Conservation (phyloP, 2,797 vertebrate species). For the Notoglanidium macrostoma region DNA sequence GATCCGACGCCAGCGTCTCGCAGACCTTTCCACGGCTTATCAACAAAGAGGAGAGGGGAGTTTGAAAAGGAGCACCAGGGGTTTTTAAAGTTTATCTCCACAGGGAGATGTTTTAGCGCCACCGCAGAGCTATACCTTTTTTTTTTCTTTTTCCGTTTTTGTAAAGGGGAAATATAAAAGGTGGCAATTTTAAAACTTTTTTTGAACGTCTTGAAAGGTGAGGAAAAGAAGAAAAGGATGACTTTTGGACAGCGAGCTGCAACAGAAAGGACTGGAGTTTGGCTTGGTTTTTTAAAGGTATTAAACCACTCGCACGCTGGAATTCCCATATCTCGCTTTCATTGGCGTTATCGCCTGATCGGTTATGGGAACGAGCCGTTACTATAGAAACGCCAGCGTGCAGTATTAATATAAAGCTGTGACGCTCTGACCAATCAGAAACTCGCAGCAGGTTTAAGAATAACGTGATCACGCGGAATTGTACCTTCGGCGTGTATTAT, state of each 20-base stretch:
- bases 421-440: neutral
- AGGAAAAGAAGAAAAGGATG: neutral
- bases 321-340: neutral
- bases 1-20: constrained; percentile 24
- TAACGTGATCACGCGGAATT: neutral
- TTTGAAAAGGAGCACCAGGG: constrained; percentile 48
- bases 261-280: neutral
- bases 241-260: neutral
- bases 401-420: neutral
- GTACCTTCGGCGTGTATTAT: constrained; percentile 80
- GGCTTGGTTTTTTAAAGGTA: neutral
- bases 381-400: neutral
- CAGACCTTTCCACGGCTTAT: constrained; percentile 44
- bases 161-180: neutral
- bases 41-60: constrained; percentile 30
- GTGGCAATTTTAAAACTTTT: constrained; percentile 54
- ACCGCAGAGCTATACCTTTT: constrained; percentile 23
- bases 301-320: neutral
- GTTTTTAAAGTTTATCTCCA: constrained; percentile 54
- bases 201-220: constrained; percentile 31
- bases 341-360: neutral
- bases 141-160: neutral
- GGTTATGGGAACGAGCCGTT: neutral
- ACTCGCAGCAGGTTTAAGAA: neutral
- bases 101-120: constrained; percentile 30